phyloP scores from a whole-genome alignment of 2,113 vertebrate species.

The Tor tambroides region DNA sequence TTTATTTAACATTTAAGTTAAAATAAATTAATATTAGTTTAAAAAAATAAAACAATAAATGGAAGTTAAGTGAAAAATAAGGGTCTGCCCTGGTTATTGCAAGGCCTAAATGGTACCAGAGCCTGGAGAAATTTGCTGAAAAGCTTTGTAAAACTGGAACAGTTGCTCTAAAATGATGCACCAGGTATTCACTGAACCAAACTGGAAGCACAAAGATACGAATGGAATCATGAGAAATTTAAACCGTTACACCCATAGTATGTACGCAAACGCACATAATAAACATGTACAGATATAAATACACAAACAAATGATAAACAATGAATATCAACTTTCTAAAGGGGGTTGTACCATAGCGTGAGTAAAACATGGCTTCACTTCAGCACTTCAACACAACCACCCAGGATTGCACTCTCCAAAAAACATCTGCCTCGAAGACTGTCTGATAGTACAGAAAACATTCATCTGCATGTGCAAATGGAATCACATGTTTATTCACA shows the following conservation, averaged over 20 bases:
- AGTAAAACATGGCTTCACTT: constrained; percentile 67
- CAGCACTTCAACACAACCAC: constrained; percentile 53
- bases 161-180: background rate
- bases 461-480: background rate
- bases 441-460: background rate
- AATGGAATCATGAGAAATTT: background rate
- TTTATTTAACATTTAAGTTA: no score
- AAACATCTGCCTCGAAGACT: constrained; percentile 15
- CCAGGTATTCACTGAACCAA: background rate
- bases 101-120: background rate
- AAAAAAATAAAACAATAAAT: background rate
- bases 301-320: constrained; percentile 14
- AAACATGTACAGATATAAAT: constrained; percentile 17
- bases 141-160: background rate
- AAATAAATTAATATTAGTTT: no score
- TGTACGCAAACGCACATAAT: background rate
- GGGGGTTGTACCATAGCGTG: constrained; percentile 59
- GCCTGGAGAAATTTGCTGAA: background rate
- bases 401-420: constrained; percentile 3
- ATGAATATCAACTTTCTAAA: constrained; percentile 4
- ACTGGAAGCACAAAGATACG: background rate
- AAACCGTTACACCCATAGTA: background rate
- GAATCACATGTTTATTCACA: constrained; percentile 41
- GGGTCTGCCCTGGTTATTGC: background rate
- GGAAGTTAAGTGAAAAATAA: background rate